A percentile compares a stretch with the other conserved stretches of the same genome.
Evolutionary conservation across 2,888 invertebrate species (phyloP).

Genomic region (Drosophila eohydei): DNA sequence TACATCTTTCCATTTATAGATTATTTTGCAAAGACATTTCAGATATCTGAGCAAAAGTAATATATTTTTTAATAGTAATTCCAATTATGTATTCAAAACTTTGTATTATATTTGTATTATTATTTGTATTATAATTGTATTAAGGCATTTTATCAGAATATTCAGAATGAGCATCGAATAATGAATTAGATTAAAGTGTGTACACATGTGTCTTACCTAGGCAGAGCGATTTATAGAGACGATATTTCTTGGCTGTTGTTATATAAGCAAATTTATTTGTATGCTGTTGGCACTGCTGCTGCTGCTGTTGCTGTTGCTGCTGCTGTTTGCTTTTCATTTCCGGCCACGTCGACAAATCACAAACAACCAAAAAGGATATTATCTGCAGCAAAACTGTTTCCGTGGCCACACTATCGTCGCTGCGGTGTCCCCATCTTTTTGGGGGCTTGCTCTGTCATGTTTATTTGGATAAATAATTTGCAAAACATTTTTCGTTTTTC

Average conservation of each 20-base stretch:
- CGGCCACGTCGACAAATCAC: conserved; percentile 79
- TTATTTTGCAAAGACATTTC: too few species aligned
- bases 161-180: neutral
- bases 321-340: conserved; percentile 75
- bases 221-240: conserved; percentile 3
- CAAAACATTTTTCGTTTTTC: conserved; percentile 66
- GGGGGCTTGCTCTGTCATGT: conserved; percentile 36
- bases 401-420: conserved; percentile 55
- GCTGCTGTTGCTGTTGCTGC: conserved; percentile 21
- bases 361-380: conserved; percentile 75
- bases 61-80: neutral
- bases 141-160: neutral
- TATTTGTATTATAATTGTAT: neutral
- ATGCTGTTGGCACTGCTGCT: conserved; percentile 29
- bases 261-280: conserved; percentile 67
- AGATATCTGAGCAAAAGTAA: too few species aligned
- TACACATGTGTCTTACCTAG: neutral
- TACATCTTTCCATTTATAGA: too few species aligned
- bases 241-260: conserved; percentile 45
- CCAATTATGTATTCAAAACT: neutral
- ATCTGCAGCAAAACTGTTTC: conserved; percentile 71
- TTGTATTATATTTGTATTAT: neutral
- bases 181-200: conserved; percentile 5
- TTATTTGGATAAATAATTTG: conserved; percentile 78
- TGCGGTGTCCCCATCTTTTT: conserved; percentile 11